Evolutionary conservation across 1,140 invertebrate genomes (phyloP).

Genomic region (Penaeus chinensis): DNA sequence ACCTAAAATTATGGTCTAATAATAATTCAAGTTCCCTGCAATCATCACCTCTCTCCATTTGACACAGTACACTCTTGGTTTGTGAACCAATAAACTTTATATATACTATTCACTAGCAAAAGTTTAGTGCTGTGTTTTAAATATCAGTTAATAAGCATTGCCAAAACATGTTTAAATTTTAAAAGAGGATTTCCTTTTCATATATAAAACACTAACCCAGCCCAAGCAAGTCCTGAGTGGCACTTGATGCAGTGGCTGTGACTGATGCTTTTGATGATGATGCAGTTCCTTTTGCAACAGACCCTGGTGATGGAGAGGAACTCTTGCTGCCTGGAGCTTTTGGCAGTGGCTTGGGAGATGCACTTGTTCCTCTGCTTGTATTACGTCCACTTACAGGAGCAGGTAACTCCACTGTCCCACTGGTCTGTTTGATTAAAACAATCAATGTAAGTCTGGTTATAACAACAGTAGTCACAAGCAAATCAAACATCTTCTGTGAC

Average conservation of each 20-base stretch:
- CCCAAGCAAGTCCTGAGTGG: conserved; percentile 74
- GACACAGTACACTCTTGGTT: background rate
- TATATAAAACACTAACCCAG: conserved; percentile 69
- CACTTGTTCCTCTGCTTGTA: conserved; percentile 35
- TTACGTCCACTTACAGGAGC: conserved; percentile 33
- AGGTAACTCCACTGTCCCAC: conserved; percentile 59
- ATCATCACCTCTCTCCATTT: background rate
- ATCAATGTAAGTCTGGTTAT: no score
- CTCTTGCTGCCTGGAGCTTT: conserved; percentile 60
- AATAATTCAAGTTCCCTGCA: background rate
- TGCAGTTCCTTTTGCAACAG: conserved; percentile 69
- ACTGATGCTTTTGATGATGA: conserved; percentile 77
- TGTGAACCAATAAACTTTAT: background rate
- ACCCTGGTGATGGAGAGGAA: conserved; percentile 53
- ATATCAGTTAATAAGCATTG: background rate
- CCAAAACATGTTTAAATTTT: no score
- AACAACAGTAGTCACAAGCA: background rate
- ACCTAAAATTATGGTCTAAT: background rate
- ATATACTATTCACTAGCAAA: no score
- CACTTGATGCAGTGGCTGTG: conserved; percentile 66
- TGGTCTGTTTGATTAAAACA: conserved; percentile 16
- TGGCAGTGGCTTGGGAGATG: conserved; percentile 61
- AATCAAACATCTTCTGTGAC: background rate
- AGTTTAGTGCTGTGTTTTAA: background rate
- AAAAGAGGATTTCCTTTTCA: background rate